phyloP scores from a whole-genome alignment of 2,113 vertebrate genomes.

The Clarias gariepinus region DNA sequence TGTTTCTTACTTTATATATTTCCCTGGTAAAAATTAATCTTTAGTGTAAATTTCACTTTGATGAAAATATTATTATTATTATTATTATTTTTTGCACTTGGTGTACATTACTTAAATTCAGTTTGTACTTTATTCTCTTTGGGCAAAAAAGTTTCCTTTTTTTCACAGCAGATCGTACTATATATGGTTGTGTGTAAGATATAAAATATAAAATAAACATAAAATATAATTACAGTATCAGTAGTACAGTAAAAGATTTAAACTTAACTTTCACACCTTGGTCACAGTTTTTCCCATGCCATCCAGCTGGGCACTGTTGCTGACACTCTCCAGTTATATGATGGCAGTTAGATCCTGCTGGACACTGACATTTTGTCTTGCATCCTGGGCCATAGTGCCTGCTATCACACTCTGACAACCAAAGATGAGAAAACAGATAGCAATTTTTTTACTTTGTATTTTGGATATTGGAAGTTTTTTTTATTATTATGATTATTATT shows the following conservation, averaged over 20 bases:
- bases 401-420: slow-evolving; percentile 74
- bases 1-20: too few relatives aligned
- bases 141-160: too few relatives aligned
- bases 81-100: too few relatives aligned
- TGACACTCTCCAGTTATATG: slow-evolving; percentile 78
- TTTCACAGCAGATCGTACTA: too few relatives aligned
- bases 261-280: slow-evolving; percentile 72
- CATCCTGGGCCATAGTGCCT: slow-evolving; percentile 82
- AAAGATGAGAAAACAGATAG: slow-evolving; percentile 19
- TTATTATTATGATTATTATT: neutral
- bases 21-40: too few relatives aligned
- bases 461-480: neutral
- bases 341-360: slow-evolving; percentile 74
- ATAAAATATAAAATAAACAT: too few relatives aligned
- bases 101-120: too few relatives aligned
- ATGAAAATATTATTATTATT: too few relatives aligned
- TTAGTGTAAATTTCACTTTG: too few relatives aligned
- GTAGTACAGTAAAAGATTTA: neutral
- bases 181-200: too few relatives aligned
- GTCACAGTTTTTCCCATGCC: slow-evolving; percentile 76
- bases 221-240: neutral
- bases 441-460: neutral
- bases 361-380: slow-evolving; percentile 76
- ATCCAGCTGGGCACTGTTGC: slow-evolving; percentile 78
- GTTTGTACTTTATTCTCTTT: too few relatives aligned